Base-by-base conservation (phyloP, 1,140 invertebrate genomes). In the Chrysomallon squamiferum region DNA sequence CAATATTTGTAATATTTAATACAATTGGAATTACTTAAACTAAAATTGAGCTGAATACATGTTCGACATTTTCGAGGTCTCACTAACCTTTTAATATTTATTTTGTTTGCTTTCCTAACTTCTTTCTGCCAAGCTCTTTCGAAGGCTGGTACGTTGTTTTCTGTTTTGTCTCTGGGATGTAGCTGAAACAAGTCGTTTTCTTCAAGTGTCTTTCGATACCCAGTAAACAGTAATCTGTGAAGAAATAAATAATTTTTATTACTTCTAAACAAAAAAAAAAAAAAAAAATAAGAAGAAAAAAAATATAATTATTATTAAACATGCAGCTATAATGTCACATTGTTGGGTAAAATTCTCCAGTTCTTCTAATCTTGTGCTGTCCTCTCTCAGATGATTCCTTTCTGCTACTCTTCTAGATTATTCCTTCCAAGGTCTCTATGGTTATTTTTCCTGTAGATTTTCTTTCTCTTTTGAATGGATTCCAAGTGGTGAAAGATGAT, bases 131-230 rank as follows among this genome's bases (percentile, higher is more conserved):
- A 97, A 82, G 93, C 88, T 84, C 93, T 92, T 65, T 95, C 91
- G 82, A 97, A 98, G 57, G 88, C 86, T 4, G 93, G 93, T 50
- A 95, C 90, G 9, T 97, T 90, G 83, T 91, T 91, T 41, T 86
- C 86, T n/a, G 94, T 92, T 49, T 90, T 90, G 82, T 98, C 94
- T 73, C 91, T 89, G 4, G 91, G 90, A 75, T 95, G 93, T 79
- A 98, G 89, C 35, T 92, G 90, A 95, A 95, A 98, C 1, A 98
- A 83, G 84, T 98, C 94, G 43, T 89, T 87, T 52, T 90, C 89
- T 74, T 92, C 91, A 27, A 99, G 85, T 11, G 93, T 92, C 69
- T 91, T 90, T 13, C 70, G 69, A 32, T 92, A 97, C 2, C 95
- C 95, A 65, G 89, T 90, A 86, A 92, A 90, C 0, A 93, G 91